Percentiles rank a stretch among this genome's conserved stretches.
phyloP scores from a whole-genome alignment of 35 echinoderm and acorn worm species.

The Apostichopus parvimensis region DNA sequence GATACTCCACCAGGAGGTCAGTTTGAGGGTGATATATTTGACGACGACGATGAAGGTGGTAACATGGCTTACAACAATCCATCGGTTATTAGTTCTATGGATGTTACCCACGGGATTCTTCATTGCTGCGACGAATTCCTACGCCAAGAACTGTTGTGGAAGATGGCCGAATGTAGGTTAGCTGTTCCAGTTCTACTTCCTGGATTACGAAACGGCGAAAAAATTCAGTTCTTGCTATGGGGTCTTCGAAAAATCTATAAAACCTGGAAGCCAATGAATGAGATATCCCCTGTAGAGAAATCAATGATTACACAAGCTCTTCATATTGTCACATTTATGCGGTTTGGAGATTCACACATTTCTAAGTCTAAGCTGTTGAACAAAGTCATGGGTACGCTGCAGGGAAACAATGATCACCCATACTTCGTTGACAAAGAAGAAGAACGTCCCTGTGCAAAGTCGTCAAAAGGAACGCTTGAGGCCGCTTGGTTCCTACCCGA shows the following conservation, averaged over 20 bases:
- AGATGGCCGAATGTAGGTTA: slow-evolving; percentile 45
- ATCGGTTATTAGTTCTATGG: slow-evolving; percentile 1
- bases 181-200: slow-evolving; percentile 43
- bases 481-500: slow-evolving; percentile 44
- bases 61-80: neutral
- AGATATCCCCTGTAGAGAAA: neutral
- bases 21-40: neutral
- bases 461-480: slow-evolving; percentile 28
- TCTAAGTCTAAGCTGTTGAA: slow-evolving; percentile 47
- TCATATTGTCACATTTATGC: slow-evolving; percentile 15
- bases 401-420: slow-evolving; percentile 50
- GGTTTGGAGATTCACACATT: neutral
- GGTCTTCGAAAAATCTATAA: slow-evolving; percentile 44
- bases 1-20: neutral
- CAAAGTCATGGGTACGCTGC: slow-evolving; percentile 34
- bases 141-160: slow-evolving; percentile 29
- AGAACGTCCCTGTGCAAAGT: slow-evolving; percentile 21
- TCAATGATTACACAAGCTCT: slow-evolving; percentile 16
- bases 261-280: slow-evolving; percentile 3
- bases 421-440: slow-evolving; percentile 29
- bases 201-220: neutral
- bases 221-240: slow-evolving; percentile 11
- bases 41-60: neutral
- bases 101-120: slow-evolving; percentile 1
- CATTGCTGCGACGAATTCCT: slow-evolving; percentile 44